A percentile compares a stretch with the other conserved stretches of the same genome.
Conservation (phyloP, 1,140 invertebrate genomes). For the Drosophila lowei region DNA sequence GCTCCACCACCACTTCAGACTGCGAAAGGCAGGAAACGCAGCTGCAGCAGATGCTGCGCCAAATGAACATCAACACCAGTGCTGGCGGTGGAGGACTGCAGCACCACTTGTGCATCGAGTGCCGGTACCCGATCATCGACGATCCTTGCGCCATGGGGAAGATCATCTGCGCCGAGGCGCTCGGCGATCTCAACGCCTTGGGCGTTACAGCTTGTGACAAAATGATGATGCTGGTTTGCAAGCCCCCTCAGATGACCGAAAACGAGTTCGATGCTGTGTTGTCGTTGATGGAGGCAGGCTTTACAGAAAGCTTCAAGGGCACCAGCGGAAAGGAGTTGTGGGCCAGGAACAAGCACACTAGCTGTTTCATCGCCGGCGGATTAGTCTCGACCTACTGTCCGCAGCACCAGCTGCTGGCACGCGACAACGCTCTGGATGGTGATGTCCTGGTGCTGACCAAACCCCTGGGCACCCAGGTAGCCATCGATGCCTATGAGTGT, state of each 20-base stretch:
- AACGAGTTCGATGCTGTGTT: constrained; percentile 97
- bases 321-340: constrained; percentile 97
- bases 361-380: constrained; percentile 98
- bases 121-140: constrained; percentile 99
- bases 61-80: constrained; percentile 88
- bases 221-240: constrained; percentile 98
- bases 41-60: constrained; percentile 93
- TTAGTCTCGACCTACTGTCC: constrained; percentile 97
- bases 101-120: constrained; percentile 91
- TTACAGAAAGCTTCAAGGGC: constrained; percentile 93
- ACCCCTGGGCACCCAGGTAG: constrained; percentile 97
- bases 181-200: constrained; percentile 99
- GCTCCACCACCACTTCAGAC: constrained; percentile 95
- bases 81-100: constrained; percentile 89
- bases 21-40: constrained; percentile 89
- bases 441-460: constrained; percentile 98
- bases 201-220: constrained; percentile 99
- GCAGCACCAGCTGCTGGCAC: constrained; percentile 97
- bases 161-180: constrained; percentile 99
- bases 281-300: constrained; percentile 88
- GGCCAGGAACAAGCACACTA: constrained; percentile 98
- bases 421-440: constrained; percentile 97
- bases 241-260: constrained; percentile 97
- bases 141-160: constrained; percentile 99
- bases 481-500: constrained; percentile 99